phyloP scores from a whole-genome alignment of 2,113 vertebrate species.

The Daubentonia madagascariensis region DNA sequence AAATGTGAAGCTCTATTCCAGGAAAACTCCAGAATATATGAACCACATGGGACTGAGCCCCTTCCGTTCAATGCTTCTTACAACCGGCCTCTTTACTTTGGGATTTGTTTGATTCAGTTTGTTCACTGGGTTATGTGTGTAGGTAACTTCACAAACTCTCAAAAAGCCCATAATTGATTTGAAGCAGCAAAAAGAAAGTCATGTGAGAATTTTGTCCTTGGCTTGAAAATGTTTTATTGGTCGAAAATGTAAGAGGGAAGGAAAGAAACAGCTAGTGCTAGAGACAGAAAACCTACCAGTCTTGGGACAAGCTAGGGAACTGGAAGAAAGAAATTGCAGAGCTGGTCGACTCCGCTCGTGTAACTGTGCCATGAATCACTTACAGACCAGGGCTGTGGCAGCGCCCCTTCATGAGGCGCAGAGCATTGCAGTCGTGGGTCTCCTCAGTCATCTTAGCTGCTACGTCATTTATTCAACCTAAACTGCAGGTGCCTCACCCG shows the following conservation, averaged over 20 bases:
- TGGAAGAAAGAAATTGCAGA: background rate
- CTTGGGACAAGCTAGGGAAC: background rate
- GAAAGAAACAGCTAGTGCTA: background rate
- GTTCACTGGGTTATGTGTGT: background rate
- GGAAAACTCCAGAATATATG: constrained; percentile 43
- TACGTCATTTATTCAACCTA: background rate
- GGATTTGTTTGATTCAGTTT: background rate
- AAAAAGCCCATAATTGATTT: background rate
- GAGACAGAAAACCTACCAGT: background rate
- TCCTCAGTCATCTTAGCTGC: background rate
- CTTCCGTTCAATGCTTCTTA: background rate
- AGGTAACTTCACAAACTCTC: background rate
- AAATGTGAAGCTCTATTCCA: background rate
- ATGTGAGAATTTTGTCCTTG: background rate
- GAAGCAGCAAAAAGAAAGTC: background rate
- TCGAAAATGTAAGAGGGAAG: background rate
- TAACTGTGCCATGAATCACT: background rate
- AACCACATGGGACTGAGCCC: background rate
- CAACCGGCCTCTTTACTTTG: background rate
- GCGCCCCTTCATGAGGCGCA: background rate
- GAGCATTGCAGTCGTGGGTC: background rate
- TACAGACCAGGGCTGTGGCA: background rate
- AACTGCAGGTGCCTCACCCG: background rate
- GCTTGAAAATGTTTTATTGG: background rate
- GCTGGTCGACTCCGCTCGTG: background rate